Evolutionary conservation across 2,797 vertebrate genomes (phyloP).

Genomic region (Spondyliosoma cantharus): DNA sequence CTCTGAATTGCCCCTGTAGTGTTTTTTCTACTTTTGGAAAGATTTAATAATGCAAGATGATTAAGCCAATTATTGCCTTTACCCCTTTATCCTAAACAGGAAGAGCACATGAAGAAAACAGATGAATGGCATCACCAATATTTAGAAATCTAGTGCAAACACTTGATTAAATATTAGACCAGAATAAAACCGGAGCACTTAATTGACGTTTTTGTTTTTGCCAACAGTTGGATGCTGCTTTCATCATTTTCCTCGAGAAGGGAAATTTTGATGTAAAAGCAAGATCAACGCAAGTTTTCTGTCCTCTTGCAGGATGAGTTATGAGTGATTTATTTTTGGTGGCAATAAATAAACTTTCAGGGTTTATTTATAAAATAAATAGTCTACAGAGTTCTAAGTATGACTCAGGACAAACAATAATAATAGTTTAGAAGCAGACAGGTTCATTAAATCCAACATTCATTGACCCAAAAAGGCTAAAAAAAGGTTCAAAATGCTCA

Average conservation of each 20-base stretch:
- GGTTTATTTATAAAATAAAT: conserved; percentile 62
- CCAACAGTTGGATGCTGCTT: background rate
- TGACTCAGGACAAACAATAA: conserved; percentile 46
- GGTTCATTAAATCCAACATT: conserved; percentile 44
- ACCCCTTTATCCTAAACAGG: conserved; percentile 6
- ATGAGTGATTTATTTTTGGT: conserved; percentile 64
- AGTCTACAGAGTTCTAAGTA: conserved; percentile 38
- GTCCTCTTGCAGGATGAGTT: conserved; percentile 22
- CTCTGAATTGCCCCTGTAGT: background rate
- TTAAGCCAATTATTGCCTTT: conserved; percentile 19
- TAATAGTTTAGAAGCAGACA: conserved; percentile 24
- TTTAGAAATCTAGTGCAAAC: conserved; percentile 28
- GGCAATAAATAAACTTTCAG: conserved; percentile 48
- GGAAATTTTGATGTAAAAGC: conserved; percentile 10
- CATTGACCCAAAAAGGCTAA: conserved; percentile 57
- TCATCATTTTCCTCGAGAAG: background rate
- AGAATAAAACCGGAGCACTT: background rate
- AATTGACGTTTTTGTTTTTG: too few relatives aligned
- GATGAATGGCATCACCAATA: background rate
- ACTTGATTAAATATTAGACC: background rate
- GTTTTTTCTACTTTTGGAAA: conserved; percentile 32
- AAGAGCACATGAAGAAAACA: conserved; percentile 6
- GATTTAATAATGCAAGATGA: conserved; percentile 34
- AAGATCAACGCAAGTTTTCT: conserved; percentile 27
- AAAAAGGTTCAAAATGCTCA: conserved; percentile 61